These are phyloP conservation scores for Eurytoma californica DNA, from an alignment of 2,888 invertebrate genomes.

Conservation along the genomic window DNA sequence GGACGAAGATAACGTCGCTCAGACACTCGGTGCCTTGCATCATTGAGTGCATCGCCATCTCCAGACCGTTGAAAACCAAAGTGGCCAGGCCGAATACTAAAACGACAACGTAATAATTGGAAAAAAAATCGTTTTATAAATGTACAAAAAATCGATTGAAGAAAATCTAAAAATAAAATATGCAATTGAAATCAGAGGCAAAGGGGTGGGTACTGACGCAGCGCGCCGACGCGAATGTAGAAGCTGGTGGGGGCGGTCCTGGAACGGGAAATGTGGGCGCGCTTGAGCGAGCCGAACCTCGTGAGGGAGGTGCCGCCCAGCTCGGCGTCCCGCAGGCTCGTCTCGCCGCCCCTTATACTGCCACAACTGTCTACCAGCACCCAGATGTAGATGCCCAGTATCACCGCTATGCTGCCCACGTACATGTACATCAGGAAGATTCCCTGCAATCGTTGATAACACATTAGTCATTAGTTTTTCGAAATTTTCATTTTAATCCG, in stretches of 20 bases:
- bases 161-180: neutral
- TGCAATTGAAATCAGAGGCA: neutral
- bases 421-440: slow-evolving; percentile 77
- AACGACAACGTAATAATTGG: neutral
- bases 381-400: slow-evolving; percentile 78
- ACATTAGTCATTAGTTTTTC: neutral
- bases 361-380: slow-evolving; percentile 77
- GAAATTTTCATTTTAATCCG: no score
- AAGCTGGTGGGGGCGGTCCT: slow-evolving; percentile 77
- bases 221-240: slow-evolving; percentile 77
- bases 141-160: neutral
- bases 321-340: slow-evolving; percentile 73
- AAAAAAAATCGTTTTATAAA: neutral
- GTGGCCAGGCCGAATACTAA: slow-evolving; percentile 78
- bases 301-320: slow-evolving; percentile 74
- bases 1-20: slow-evolving; percentile 76
- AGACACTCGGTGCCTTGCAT: slow-evolving; percentile 76
- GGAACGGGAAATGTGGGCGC: slow-evolving; percentile 76
- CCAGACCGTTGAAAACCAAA: slow-evolving; percentile 77
- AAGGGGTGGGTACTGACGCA: slow-evolving; percentile 71
- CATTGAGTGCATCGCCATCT: slow-evolving; percentile 78
- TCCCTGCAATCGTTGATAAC: slow-evolving; percentile 68
- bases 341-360: slow-evolving; percentile 67
- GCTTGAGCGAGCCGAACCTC: slow-evolving; percentile 76
- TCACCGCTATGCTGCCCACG: slow-evolving; percentile 77